Evolutionary conservation across 2,797 vertebrate species (phyloP), one percentile per base, ranked within the genome.

Genomic region (Propithecus perrieri): DNA sequence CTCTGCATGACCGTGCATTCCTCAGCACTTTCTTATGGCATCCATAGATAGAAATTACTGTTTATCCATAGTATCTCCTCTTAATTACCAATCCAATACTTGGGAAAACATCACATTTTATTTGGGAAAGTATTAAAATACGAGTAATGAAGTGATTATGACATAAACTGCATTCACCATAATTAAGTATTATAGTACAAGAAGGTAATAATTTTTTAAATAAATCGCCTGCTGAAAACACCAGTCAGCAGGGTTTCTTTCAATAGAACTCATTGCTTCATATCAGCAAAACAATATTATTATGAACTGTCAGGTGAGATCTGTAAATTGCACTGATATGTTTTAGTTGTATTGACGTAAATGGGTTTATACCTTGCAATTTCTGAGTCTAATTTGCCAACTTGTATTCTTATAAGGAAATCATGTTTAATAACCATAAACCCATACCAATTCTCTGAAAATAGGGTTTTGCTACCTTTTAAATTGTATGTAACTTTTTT

Each of bases 361-460:
- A 57, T 91, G 63, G 74, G 89, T 97, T 92, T 94, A 65, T 91
- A 24, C 59, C 35, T 89, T 79, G 7, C 95, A 94, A 96, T 96
- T 98, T 93, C 75, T 96, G 85, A 84, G 53, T 33, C 83, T 91
- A 95, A 94, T 92, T 97, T 96, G 59, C 80, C 55, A 94, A 89
- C 95, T 97, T 96, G 78, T 35, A 96, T 84, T 93, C 74, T 91
- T 89, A 94, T 2, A 46, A 88, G 76, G 79, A 95, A 96, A 95
- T 92, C 59, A 85, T 91, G 26, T 91, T 94, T 91, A 91, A 75
- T 91, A 95, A 96, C 15, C 17, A 48, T 46, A 24, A 43, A 69
- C 59, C 46, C 1, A 1, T 93, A 87, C 2, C 75, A 89, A 43
- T 94, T 96, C 35, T 80, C 50, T 87, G 71, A 81, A 97, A 96